A percentile compares a stretch with the other conserved stretches of the same genome.
These are phyloP conservation scores for Ophioninae sp. DNA, from an alignment of 2,888 invertebrate genomes.

Conservation along the genomic window DNA sequence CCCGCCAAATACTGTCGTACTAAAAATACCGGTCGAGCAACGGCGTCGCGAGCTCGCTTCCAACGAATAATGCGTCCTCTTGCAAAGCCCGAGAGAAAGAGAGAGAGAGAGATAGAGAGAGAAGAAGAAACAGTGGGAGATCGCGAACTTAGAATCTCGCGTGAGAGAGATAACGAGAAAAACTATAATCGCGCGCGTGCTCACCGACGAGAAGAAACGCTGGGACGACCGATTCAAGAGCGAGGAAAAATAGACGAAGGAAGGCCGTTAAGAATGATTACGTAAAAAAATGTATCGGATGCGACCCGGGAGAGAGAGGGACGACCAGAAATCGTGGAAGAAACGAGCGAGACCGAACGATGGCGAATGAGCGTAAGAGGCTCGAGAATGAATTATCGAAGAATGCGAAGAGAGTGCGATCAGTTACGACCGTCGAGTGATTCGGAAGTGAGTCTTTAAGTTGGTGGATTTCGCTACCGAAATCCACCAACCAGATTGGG, in stretches of 20 bases:
- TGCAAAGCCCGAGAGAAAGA: constrained; percentile 51
- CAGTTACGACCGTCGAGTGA: constrained; percentile 30
- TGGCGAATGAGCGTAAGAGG: constrained; percentile 22
- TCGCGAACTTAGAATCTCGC: constrained; percentile 20
- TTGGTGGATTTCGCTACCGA: no score
- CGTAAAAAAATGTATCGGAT: constrained; percentile 69
- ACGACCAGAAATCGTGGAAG: constrained; percentile 36
- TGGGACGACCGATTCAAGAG: constrained; percentile 55
- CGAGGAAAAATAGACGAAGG: constrained; percentile 62
- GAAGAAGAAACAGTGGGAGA: constrained; percentile 25
- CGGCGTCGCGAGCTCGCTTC: constrained; percentile 72
- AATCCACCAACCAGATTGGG: no score
- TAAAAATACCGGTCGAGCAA: constrained; percentile 77
- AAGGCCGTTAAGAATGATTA: constrained; percentile 69
- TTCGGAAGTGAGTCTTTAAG: neutral
- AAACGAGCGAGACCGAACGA: neutral
- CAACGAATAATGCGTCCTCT: constrained; percentile 73
- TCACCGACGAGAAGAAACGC: constrained; percentile 28
- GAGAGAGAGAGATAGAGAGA: constrained; percentile 35
- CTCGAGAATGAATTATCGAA: constrained; percentile 32
- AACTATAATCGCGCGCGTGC: constrained; percentile 54
- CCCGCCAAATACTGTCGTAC: constrained; percentile 80
- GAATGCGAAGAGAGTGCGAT: constrained; percentile 25
- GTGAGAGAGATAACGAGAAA: constrained; percentile 52
- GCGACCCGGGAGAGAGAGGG: constrained; percentile 35